Evolutionary conservation across 2,888 invertebrate genomes (phyloP).

Genomic region (Schizotus pectinicornis): DNA sequence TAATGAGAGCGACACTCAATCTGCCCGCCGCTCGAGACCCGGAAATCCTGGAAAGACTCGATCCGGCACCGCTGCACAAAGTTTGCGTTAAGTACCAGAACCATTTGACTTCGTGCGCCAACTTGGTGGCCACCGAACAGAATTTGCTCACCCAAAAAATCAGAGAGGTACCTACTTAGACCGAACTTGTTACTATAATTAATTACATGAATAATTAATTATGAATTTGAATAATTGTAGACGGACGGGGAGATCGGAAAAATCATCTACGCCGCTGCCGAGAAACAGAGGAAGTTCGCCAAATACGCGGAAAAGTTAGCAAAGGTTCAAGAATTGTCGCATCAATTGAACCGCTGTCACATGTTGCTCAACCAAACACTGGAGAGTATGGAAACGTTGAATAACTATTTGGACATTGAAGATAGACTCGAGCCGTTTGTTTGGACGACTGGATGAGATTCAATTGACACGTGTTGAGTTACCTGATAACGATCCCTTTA

Average conservation of each 20-base stretch:
- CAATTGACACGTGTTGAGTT: not conserved
- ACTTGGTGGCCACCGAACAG: constrained; percentile 82
- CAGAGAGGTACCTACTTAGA: too few species aligned
- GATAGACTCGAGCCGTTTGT: constrained; percentile 88
- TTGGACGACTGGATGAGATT: constrained; percentile 75
- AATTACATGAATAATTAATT: too few species aligned
- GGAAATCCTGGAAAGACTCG: constrained; percentile 81
- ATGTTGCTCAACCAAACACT: constrained; percentile 82
- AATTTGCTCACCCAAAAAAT: constrained; percentile 74
- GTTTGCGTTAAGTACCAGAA: constrained; percentile 83
- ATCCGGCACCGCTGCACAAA: constrained; percentile 69
- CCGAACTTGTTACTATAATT: too few species aligned
- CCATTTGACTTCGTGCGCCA: constrained; percentile 83
- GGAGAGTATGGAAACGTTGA: constrained; percentile 84
- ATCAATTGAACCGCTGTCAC: constrained; percentile 82
- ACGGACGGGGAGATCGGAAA: constrained; percentile 75
- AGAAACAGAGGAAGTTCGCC: constrained; percentile 83
- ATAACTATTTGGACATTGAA: constrained; percentile 79
- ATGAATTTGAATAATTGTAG: constrained; percentile 56
- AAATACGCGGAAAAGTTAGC: constrained; percentile 86
- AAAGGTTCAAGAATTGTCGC: constrained; percentile 81
- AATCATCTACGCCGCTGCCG: constrained; percentile 73
- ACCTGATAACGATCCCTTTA: not conserved
- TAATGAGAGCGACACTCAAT: constrained; percentile 87
- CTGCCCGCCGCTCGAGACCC: constrained; percentile 85